Percentiles rank a stretch among this genome's conserved stretches.
These are phyloP conservation scores for Phorcus lineatus DNA, from an alignment of 2,888 invertebrate species.

Conservation along the genomic window DNA sequence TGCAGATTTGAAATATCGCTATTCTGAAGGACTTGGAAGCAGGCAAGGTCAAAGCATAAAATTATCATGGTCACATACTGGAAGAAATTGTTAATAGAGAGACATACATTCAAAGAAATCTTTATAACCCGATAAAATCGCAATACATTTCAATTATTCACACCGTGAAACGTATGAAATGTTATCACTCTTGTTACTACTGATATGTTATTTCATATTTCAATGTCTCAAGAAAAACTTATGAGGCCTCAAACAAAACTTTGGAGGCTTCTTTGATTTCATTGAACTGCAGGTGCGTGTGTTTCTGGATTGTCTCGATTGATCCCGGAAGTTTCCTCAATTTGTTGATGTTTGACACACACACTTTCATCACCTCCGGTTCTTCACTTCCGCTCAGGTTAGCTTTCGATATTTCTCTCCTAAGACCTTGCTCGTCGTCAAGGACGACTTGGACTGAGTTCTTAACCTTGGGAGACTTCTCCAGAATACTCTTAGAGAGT, in stretches of 20 bases:
- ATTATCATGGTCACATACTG: no score
- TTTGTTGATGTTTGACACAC: conserved; percentile 57
- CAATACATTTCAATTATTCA: no score
- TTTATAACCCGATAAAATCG: no score
- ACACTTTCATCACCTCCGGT: conserved; percentile 52
- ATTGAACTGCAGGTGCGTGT: conserved; percentile 50
- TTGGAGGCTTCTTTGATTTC: conserved; percentile 57
- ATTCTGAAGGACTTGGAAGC: no score
- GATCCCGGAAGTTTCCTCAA: conserved; percentile 51
- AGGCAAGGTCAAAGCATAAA: no score
- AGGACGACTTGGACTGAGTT: conserved; percentile 53
- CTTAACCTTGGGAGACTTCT: conserved; percentile 52
- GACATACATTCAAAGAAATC: no score
- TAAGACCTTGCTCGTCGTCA: conserved; percentile 55
- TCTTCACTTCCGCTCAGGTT: conserved; percentile 48
- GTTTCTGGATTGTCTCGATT: conserved; percentile 52
- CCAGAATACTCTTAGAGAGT: conserved; percentile 53
- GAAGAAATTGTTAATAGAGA: no score
- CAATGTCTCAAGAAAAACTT: background rate
- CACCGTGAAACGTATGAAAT: no score
- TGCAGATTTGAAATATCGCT: no score
- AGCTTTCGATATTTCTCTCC: conserved; percentile 56
- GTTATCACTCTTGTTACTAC: no score
- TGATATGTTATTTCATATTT: no score
- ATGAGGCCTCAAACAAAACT: conserved; percentile 44